phyloP scores from a whole-genome alignment of 2,888 invertebrate species.

The Leptinotarsa haldemani region DNA sequence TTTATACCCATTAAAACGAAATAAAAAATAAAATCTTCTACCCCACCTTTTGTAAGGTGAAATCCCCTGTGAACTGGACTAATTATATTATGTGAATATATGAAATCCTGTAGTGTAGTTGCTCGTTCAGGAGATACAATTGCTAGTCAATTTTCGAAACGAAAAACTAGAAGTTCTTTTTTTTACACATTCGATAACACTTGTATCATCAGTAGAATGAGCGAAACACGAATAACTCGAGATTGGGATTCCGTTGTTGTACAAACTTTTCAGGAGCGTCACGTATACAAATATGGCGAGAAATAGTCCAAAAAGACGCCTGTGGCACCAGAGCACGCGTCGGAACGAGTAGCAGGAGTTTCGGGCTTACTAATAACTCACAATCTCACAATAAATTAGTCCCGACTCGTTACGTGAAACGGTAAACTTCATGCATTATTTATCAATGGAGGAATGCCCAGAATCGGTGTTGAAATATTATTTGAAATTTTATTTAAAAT shows the following conservation, averaged over 20 bases:
- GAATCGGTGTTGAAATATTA: not conserved
- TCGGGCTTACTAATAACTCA: conserved; percentile 44
- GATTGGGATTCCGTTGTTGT: not conserved
- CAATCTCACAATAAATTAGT: conserved; percentile 51
- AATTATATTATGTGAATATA: no score
- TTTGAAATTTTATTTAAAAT: no score
- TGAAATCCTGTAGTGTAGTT: no score
- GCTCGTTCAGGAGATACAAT: no score
- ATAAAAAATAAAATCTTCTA: no score
- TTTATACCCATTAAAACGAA: no score
- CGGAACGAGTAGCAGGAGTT: not conserved
- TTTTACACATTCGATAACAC: no score
- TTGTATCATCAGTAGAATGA: not conserved
- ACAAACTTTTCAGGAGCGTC: not conserved
- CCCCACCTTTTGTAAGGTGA: no score
- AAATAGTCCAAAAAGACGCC: conserved; percentile 1
- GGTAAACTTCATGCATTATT: conserved; percentile 52
- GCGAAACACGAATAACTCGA: not conserved
- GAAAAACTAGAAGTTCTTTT: no score
- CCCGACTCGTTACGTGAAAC: conserved; percentile 49
- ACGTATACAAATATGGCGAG: not conserved
- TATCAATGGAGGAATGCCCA: conserved; percentile 38
- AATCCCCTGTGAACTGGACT: no score
- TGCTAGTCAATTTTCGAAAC: no score
- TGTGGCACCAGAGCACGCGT: not conserved